Conservation (phyloP, 2,797 vertebrate genomes). For the Anabas testudineus region DNA sequence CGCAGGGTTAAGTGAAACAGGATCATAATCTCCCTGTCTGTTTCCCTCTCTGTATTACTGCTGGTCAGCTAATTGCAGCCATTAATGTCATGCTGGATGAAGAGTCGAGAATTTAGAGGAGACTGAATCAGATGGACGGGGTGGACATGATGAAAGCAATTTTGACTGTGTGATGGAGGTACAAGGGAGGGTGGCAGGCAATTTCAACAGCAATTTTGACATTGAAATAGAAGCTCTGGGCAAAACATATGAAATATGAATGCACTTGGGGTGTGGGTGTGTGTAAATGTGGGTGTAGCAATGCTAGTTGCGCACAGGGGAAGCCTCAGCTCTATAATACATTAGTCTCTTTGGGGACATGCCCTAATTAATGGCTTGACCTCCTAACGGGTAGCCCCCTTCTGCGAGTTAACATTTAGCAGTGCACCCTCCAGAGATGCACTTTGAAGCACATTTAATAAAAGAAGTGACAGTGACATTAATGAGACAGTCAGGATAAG, state of each 20-base stretch:
- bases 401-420: conserved; percentile 85
- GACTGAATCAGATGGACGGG: conserved; percentile 42
- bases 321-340: conserved; percentile 74
- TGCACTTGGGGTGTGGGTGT: conserved; percentile 48
- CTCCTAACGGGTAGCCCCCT: conserved; percentile 81
- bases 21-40: conserved; percentile 63
- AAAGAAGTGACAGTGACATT: conserved; percentile 77
- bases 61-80: conserved; percentile 76
- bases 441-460: conserved; percentile 75
- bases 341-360: conserved; percentile 79
- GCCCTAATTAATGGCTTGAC: conserved; percentile 87
- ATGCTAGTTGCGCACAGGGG: conserved; percentile 70
- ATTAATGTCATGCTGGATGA: conserved; percentile 69
- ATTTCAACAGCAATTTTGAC: conserved; percentile 69
- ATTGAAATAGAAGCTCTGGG: conserved; percentile 70
- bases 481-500: conserved; percentile 68
- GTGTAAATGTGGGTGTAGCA: conserved; percentile 58
- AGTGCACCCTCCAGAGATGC: conserved; percentile 77
- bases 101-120: conserved; percentile 20
- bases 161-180: conserved; percentile 51
- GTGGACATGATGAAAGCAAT: conserved; percentile 53
- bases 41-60: conserved; percentile 38
- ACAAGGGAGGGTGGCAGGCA: conserved; percentile 41
- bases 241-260: conserved; percentile 75
- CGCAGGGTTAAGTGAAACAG: conserved; percentile 56